Base-by-base conservation (phyloP, 2,113 vertebrate genomes). In the Sylvilagus bachmani region DNA sequence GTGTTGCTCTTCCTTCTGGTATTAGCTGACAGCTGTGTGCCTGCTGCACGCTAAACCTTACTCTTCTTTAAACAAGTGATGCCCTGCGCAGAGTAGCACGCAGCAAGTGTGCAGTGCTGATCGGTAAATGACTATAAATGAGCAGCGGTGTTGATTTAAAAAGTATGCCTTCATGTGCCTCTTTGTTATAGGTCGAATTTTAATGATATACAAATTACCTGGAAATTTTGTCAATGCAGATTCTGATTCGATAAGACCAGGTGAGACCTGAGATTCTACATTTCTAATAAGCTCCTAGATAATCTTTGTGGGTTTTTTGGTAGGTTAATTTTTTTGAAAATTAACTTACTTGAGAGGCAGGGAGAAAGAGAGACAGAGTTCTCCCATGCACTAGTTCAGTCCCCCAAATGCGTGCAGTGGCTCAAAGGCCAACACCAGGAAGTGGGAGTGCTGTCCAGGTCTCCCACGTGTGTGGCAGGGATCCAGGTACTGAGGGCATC, bases 131-230 rank as follows among this genome's bases (percentile, higher is more conserved):
- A 22, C 31, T 5, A 67, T 86, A 78, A 93, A 88, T 49, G 49
- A 79, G 36, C 61, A 89, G 84, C 78, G 51, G 49, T 21, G 78
- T 24, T 89, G 67, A 89, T 51, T 70, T 11, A 82, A 81, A 81
- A 82, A 84, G n/a, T 66, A 90, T 67, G n/a, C 33, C 62, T 19
- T 55, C 6, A 2, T 73, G 31, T n/a, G 51, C 66, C 69, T 90
- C 85, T 64, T 89, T 16, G 38, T 91, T 49, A 44, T 44, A 58
- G 82, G 73, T 24, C 79, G 78, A 51, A 51, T 89, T 58, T 82
- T 53, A 94, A 66, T n/a, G n/a, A 27, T 75, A 64, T 78, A 49
- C 55, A 81, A 78, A 79, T 78, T 53, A 96, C 36, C 55, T 73
- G 88, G 58, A 49, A 82, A 73, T 44, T 79, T 53, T 44, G 36